Evolutionary conservation across 2,888 invertebrate species (phyloP).

Genomic region (Drosophila acutilabella): DNA sequence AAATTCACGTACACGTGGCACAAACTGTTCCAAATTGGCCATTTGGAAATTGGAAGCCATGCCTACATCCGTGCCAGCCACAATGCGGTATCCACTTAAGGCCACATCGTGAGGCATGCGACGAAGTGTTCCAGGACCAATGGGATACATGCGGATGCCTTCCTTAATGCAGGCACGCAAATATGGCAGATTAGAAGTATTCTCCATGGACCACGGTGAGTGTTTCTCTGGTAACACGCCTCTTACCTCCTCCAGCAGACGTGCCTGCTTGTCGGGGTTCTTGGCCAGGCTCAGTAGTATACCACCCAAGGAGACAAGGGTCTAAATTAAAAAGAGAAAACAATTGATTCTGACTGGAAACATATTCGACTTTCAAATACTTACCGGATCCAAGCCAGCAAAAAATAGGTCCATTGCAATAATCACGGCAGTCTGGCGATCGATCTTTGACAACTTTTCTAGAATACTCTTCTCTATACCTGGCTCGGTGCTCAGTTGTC

Average conservation of each 20-base stretch:
- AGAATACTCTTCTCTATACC: constrained; percentile 86
- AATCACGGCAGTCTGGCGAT: constrained; percentile 87
- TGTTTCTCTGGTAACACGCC: constrained; percentile 84
- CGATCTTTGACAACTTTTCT: constrained; percentile 88
- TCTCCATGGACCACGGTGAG: constrained; percentile 84
- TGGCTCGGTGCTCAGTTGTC: constrained; percentile 70
- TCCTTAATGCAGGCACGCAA: constrained; percentile 92
- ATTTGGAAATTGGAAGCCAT: constrained; percentile 89
- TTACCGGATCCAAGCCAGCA: constrained; percentile 91
- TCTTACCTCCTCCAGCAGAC: constrained; percentile 87
- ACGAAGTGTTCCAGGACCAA: constrained; percentile 87
- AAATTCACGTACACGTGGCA: constrained; percentile 87
- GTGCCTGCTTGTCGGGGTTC: constrained; percentile 88
- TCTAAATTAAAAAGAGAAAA: constrained; percentile 35
- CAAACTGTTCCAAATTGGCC: constrained; percentile 87
- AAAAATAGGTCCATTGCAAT: constrained; percentile 90
- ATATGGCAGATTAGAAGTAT: constrained; percentile 86
- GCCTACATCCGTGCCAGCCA: constrained; percentile 89
- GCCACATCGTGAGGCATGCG: constrained; percentile 87
- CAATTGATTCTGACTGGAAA: background rate
- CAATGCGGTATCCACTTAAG: constrained; percentile 88
- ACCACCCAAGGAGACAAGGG: constrained; percentile 86
- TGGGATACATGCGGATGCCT: constrained; percentile 88
- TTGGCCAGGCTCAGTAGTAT: constrained; percentile 88
- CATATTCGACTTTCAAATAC: constrained; percentile 27